These are phyloP conservation scores for Camponotus fellah DNA, from an alignment of 2,888 invertebrate species.

Conservation along the genomic window DNA sequence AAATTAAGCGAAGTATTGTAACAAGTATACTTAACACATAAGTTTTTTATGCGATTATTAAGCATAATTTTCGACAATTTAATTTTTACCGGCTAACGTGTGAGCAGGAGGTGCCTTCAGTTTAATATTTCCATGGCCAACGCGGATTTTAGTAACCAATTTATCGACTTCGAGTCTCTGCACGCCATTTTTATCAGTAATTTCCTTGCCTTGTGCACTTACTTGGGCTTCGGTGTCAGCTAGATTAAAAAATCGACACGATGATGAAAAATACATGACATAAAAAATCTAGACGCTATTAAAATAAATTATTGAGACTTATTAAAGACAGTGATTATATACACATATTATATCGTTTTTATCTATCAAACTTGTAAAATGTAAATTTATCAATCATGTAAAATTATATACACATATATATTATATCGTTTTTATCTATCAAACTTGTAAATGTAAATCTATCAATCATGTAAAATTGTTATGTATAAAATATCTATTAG, in stretches of 20 bases:
- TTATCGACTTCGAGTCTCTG: conserved; percentile 89
- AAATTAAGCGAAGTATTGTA: not conserved
- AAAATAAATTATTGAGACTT: not conserved
- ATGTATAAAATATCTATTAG: not conserved
- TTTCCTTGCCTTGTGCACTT: conserved; percentile 88
- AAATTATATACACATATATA: not conserved
- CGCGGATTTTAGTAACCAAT: conserved; percentile 88
- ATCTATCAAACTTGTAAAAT: too few relatives aligned
- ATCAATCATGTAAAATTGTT: not conserved
- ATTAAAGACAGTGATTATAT: not conserved
- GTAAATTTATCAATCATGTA: too few relatives aligned
- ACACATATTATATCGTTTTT: too few relatives aligned
- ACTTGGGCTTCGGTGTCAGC: conserved; percentile 88
- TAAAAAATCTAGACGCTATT: not conserved
- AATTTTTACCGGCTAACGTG: conserved; percentile 77
- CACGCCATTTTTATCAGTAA: conserved; percentile 87
- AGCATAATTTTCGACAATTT: not conserved
- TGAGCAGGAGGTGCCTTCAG: conserved; percentile 85
- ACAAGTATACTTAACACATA: not conserved
- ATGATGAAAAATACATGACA: not conserved
- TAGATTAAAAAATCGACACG: conserved; percentile 77
- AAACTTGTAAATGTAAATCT: not conserved
- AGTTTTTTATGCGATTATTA: not conserved
- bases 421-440: not conserved
- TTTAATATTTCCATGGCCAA: conserved; percentile 89